Evolutionary conservation across 2,888 invertebrate species (phyloP).

Genomic region (Tinea semifulvella): DNA sequence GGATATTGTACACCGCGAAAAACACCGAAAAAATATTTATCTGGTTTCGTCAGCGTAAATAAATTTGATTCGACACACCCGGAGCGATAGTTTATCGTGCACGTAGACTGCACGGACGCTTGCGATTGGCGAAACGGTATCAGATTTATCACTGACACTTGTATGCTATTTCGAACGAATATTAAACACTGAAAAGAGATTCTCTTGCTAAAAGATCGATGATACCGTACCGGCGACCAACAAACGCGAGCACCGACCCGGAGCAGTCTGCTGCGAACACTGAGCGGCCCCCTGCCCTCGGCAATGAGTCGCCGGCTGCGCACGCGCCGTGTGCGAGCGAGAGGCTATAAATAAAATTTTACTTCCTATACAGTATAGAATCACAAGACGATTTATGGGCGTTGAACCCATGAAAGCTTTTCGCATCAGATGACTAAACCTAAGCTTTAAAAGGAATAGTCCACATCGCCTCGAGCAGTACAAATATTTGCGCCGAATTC

Average conservation of each 20-base stretch:
- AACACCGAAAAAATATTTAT: slow-evolving; percentile 24
- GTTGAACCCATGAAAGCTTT: slow-evolving; percentile 56
- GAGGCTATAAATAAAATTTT: slow-evolving; percentile 52
- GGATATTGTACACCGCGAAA: slow-evolving; percentile 35
- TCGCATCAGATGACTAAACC: slow-evolving; percentile 35
- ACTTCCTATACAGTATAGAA: slow-evolving; percentile 54
- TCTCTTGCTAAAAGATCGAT: slow-evolving; percentile 21
- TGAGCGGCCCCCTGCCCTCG: slow-evolving; percentile 26
- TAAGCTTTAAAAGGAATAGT: slow-evolving; percentile 19
- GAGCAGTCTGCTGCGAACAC: slow-evolving; percentile 33
- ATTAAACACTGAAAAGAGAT: slow-evolving; percentile 25
- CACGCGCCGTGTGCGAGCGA: slow-evolving; percentile 31
- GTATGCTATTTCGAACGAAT: slow-evolving; percentile 35
- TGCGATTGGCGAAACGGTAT: slow-evolving; percentile 48
- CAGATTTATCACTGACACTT: slow-evolving; percentile 51
- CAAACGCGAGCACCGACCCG: slow-evolving; percentile 35
- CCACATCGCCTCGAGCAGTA: slow-evolving; percentile 1
- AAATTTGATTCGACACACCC: slow-evolving; percentile 40
- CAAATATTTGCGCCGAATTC: slow-evolving; percentile 24
- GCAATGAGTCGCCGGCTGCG: slow-evolving; percentile 9
- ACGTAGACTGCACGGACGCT: slow-evolving; percentile 30
- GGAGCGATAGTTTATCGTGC: slow-evolving; percentile 35
- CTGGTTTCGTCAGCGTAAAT: slow-evolving; percentile 36
- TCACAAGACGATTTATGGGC: slow-evolving; percentile 58
- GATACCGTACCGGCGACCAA: slow-evolving; percentile 21